These are phyloP conservation scores for Amiota mariae DNA, from an alignment of 2,888 invertebrate species.

Conservation along the genomic window DNA sequence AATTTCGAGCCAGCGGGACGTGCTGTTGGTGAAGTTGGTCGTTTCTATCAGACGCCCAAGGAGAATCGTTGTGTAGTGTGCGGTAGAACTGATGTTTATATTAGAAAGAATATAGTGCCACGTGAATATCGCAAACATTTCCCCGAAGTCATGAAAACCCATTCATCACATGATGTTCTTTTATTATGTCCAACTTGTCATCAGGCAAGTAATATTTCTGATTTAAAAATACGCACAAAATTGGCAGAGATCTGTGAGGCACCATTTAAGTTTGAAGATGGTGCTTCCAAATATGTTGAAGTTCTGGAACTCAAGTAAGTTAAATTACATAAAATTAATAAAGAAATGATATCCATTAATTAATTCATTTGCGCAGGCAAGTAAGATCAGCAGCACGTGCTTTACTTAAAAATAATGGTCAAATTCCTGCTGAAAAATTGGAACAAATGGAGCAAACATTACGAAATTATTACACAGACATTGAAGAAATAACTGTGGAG, in stretches of 20 bases:
- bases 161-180: conserved; percentile 86
- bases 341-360: not conserved
- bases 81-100: conserved; percentile 79
- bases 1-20: conserved; percentile 86
- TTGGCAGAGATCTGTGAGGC: conserved; percentile 79
- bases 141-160: conserved; percentile 84
- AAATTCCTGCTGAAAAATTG: conserved; percentile 76
- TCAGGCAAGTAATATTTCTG: conserved; percentile 79
- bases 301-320: conserved; percentile 68
- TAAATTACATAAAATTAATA: not conserved
- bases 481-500: conserved; percentile 73
- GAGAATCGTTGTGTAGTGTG: conserved; percentile 87
- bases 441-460: conserved; percentile 75
- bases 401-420: conserved; percentile 72
- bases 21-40: conserved; percentile 80
- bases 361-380: conserved; percentile 71
- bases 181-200: conserved; percentile 84
- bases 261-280: conserved; percentile 75
- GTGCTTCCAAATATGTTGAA: conserved; percentile 68
- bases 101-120: conserved; percentile 87
- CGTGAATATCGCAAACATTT: conserved; percentile 86
- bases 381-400: conserved; percentile 79
- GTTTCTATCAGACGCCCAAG: conserved; percentile 82
- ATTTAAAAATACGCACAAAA: conserved; percentile 77
- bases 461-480: conserved; percentile 75